A percentile compares a stretch with the other conserved stretches of the same genome.
Evolutionary conservation across 1,140 invertebrate genomes (phyloP).

Genomic region (Holotrichia oblita): DNA sequence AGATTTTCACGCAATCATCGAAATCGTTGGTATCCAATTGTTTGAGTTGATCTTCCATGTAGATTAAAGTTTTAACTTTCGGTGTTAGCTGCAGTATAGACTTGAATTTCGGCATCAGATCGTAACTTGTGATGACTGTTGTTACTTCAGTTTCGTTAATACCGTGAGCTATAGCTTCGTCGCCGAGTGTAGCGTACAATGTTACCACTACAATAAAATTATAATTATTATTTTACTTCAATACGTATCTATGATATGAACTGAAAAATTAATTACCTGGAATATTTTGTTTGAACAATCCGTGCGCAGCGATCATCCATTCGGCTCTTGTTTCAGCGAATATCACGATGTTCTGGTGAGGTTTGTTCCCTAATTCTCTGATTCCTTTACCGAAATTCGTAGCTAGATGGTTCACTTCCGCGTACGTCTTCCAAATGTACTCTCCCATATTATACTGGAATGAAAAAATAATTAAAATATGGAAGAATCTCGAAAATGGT

Average conservation of each 20-base stretch:
- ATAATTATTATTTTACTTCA: neutral
- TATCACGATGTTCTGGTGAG: conserved; percentile 79
- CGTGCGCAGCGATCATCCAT: conserved; percentile 96
- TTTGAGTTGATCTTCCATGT: conserved; percentile 87
- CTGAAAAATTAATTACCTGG: conserved; percentile 68
- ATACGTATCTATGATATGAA: too few relatives aligned
- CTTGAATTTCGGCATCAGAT: conserved; percentile 90
- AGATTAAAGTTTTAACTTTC: conserved; percentile 81
- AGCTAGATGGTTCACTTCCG: conserved; percentile 80
- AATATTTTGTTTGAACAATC: conserved; percentile 92
- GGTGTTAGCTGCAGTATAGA: conserved; percentile 75
- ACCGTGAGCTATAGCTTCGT: conserved; percentile 94
- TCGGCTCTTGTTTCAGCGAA: conserved; percentile 97
- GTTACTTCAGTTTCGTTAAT: conserved; percentile 96
- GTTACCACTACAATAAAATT: conserved; percentile 82
- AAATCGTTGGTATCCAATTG: conserved; percentile 73
- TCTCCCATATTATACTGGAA: conserved; percentile 89
- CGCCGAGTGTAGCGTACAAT: conserved; percentile 95
- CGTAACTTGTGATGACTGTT: conserved; percentile 88
- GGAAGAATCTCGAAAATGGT: too few relatives aligned
- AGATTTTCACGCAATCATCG: conserved; percentile 72
- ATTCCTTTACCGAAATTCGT: conserved; percentile 83
- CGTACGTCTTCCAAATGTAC: conserved; percentile 91
- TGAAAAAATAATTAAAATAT: conserved; percentile 24
- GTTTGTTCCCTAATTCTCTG: conserved; percentile 66